Conservation (phyloP, 2,113 vertebrate species). For the Rhabdomys dilectus region DNA sequence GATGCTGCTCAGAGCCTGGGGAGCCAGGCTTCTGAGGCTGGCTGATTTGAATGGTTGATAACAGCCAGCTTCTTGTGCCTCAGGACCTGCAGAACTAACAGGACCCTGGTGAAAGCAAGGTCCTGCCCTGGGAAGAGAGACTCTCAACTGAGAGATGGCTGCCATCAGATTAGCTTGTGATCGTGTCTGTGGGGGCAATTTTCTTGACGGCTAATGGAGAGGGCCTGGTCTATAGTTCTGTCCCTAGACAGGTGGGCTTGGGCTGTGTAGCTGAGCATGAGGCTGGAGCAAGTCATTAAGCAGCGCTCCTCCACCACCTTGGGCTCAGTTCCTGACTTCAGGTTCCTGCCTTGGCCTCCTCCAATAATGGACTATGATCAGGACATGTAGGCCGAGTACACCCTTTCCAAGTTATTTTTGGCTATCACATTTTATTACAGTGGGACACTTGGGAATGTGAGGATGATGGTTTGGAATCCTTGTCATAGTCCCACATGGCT, state of each 20-base stretch:
- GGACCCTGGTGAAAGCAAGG: background rate
- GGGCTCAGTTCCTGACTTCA: background rate
- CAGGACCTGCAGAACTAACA: background rate
- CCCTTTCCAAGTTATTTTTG: background rate
- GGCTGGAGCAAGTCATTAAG: background rate
- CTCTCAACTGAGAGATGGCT: background rate
- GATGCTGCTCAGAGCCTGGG: background rate
- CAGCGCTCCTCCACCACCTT: background rate
- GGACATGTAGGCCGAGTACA: background rate
- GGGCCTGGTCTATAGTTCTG: too few species aligned
- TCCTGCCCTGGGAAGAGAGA: background rate
- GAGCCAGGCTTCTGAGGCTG: background rate
- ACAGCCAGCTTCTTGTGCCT: slow-evolving; percentile 25
- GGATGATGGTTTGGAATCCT: background rate
- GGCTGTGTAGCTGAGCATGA: too few species aligned
- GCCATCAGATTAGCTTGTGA: background rate
- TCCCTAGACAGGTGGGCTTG: background rate
- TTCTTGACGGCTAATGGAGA: background rate
- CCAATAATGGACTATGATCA: background rate
- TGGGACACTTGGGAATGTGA: background rate
- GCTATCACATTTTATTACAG: background rate
- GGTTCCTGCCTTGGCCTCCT: background rate
- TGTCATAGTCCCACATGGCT: background rate
- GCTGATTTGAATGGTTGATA: background rate
- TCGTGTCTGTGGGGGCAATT: background rate